A percentile compares a stretch with the other conserved stretches of the same genome.
Conservation (phyloP, 64 coral and sea anemone genomes). For the Actinia tenebrosa region DNA sequence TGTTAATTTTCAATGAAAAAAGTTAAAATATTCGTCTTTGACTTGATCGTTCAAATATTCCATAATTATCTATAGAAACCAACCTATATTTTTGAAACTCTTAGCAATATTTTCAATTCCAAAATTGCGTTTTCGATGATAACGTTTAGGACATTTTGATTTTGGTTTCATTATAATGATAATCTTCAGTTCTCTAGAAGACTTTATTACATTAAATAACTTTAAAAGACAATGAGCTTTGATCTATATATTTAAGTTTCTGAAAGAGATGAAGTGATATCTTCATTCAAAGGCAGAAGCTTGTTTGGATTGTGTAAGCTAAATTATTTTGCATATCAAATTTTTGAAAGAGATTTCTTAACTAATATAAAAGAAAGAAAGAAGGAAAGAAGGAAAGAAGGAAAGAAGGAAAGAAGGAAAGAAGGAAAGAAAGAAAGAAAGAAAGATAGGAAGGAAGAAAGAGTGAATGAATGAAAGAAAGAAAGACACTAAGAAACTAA, state of each 20-base stretch:
- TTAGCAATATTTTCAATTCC: too few species aligned
- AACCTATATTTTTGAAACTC: too few species aligned
- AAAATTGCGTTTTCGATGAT: neutral
- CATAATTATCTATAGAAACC: too few species aligned
- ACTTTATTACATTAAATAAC: neutral
- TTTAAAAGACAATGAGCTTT: neutral
- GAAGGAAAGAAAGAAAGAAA: too few species aligned
- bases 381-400: neutral
- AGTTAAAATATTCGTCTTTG: too few species aligned
- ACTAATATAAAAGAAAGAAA: neutral
- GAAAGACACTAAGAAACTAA: neutral
- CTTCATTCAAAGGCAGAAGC: neutral
- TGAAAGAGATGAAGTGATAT: neutral
- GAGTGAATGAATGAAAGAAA: neutral
- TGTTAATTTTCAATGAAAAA: neutral
- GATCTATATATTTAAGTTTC: neutral
- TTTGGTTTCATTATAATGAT: neutral
- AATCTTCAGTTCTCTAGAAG: neutral
- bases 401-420: too few species aligned
- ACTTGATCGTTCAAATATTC: too few species aligned
- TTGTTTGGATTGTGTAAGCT: neutral
- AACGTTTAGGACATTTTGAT: neutral
- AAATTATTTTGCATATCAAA: neutral
- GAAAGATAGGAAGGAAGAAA: too few species aligned
- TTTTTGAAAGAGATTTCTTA: too few species aligned